Evolutionary conservation across 2,113 vertebrate species (phyloP).

Genomic region (Narcine bancroftii): DNA sequence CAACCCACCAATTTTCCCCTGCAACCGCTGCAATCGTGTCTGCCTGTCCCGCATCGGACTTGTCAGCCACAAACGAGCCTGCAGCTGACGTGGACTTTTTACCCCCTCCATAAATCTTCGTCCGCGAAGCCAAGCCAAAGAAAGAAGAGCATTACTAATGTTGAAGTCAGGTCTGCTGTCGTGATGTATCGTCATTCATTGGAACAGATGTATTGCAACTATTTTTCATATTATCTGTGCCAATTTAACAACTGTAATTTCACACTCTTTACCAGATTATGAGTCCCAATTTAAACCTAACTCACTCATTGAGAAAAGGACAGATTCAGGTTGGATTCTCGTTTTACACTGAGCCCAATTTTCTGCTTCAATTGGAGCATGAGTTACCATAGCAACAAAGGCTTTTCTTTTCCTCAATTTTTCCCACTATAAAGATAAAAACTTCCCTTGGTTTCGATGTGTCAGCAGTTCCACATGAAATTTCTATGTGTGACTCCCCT

Average conservation of each 20-base stretch:
- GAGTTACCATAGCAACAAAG: not conserved
- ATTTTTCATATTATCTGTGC: not conserved
- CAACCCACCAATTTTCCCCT: too few species aligned
- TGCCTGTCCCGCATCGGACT: too few species aligned
- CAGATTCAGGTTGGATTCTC: not conserved
- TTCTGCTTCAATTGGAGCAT: not conserved
- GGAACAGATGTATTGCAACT: not conserved
- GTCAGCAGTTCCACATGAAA: not conserved
- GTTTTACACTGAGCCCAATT: not conserved
- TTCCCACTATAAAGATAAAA: not conserved
- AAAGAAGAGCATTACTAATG: not conserved
- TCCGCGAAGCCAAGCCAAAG: too few species aligned
- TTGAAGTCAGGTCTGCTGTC: not conserved
- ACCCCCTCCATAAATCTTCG: too few species aligned
- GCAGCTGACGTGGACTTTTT: too few species aligned
- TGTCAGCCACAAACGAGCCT: too few species aligned
- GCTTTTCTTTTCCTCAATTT: not conserved
- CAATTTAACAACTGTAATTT: slow-evolving; percentile 1
- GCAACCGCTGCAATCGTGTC: too few species aligned
- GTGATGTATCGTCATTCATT: slow-evolving; percentile 2
- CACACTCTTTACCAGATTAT: not conserved
- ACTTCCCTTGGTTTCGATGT: not conserved
- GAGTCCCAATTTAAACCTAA: not conserved
- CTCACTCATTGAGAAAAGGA: not conserved
- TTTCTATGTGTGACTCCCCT: too few species aligned